Conservation (phyloP, 2,888 invertebrate genomes). For the Tanypteryx hageni region DNA sequence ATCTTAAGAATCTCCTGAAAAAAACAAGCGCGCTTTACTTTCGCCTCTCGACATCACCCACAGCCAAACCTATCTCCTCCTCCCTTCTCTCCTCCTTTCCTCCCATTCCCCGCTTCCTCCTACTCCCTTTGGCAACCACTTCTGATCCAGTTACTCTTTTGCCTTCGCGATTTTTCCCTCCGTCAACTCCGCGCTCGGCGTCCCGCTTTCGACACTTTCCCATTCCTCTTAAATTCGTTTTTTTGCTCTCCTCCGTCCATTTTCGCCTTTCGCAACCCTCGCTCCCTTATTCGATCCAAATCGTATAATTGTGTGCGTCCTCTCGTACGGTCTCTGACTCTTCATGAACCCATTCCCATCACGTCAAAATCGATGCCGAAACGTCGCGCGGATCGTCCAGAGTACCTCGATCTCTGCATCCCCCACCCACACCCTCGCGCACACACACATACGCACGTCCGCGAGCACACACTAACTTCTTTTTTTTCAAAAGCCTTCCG, state of each 20-base stretch:
- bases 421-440: background rate
- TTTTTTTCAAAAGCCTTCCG: background rate
- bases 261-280: background rate
- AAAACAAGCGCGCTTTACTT: no score
- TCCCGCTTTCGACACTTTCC: constrained; percentile 15
- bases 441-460: background rate
- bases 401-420: no score
- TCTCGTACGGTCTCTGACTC: background rate
- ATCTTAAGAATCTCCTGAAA: no score
- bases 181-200: background rate
- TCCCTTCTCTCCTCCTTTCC: no score
- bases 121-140: background rate
- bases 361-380: background rate
- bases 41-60: no score
- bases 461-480: background rate
- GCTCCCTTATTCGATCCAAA: background rate
- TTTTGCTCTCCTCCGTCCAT: background rate
- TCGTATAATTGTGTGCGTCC: background rate
- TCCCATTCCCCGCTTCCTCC: background rate
- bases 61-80: no score
- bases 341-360: background rate
- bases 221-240: background rate
- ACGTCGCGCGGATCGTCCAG: background rate
- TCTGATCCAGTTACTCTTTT: constrained; percentile 7
- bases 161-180: background rate